Percentiles rank a stretch among this genome's conserved stretches.
Conservation (phyloP, 2,113 vertebrate genomes). For the Melozone crissalis region DNA sequence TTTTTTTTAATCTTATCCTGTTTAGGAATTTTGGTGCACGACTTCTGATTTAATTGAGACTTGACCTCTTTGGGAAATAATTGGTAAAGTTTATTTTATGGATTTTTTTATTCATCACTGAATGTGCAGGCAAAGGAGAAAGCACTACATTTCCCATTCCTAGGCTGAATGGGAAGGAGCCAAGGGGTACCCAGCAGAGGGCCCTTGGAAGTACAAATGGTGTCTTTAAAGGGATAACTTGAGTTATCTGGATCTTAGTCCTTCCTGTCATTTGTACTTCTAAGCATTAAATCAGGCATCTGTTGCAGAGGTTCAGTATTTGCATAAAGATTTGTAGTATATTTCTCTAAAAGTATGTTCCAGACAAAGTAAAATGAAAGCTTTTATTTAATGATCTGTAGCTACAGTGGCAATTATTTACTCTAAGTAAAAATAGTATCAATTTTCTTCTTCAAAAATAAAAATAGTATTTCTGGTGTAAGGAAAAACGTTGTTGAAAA, state of each 20-base stretch:
- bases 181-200: background rate
- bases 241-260: background rate
- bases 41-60: background rate
- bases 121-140: background rate
- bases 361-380: background rate
- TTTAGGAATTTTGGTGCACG: background rate
- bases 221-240: background rate
- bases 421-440: background rate
- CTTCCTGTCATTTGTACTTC: background rate
- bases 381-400: background rate
- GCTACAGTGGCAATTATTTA: background rate
- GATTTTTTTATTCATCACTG: background rate
- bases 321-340: background rate
- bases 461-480: background rate
- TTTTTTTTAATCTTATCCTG: background rate
- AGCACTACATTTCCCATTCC: accelerated
- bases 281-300: background rate
- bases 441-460: background rate
- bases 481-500: background rate
- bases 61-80: background rate
- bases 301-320: background rate
- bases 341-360: background rate
- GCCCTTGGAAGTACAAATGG: background rate
- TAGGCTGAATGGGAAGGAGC: background rate
- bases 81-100: background rate